These are phyloP conservation scores for Serranus cabrilla DNA, from an alignment of 2,797 vertebrate genomes.

Conservation along the genomic window DNA sequence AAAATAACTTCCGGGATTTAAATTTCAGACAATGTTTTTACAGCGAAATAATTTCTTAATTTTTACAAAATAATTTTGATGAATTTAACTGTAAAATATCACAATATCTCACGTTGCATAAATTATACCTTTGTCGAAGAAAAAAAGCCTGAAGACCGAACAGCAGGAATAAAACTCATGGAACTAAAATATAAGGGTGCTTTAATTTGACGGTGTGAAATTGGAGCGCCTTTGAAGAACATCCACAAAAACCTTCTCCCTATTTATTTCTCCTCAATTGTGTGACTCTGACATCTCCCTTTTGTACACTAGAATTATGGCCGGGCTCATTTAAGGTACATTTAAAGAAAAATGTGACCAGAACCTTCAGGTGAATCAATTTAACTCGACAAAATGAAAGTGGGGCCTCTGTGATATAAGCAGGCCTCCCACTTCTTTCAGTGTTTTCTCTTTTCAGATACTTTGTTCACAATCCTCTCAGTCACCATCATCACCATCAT, in stretches of 20 bases:
- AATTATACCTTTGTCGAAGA: conserved; percentile 38
- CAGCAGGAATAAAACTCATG: conserved; percentile 53
- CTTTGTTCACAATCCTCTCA: conserved; percentile 17
- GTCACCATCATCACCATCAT: conserved; percentile 11
- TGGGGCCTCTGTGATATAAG: conserved; percentile 50
- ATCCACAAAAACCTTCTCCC: conserved; percentile 60
- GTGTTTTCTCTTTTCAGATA: conserved; percentile 28
- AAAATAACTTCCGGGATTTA: not conserved
- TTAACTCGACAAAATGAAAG: conserved; percentile 56
- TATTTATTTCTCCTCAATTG: conserved; percentile 72
- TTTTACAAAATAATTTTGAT: conserved; percentile 16
- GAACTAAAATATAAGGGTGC: conserved; percentile 59
- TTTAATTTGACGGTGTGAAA: conserved; percentile 80
- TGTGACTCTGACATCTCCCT: conserved; percentile 61
- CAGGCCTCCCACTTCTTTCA: conserved; percentile 41
- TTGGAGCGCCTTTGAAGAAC: conserved; percentile 73
- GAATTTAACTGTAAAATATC: conserved; percentile 35
- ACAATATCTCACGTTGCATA: conserved; percentile 23
- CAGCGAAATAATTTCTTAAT: conserved; percentile 5
- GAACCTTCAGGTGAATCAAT: conserved; percentile 67
- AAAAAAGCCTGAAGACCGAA: conserved; percentile 53
- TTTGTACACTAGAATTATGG: conserved; percentile 60
- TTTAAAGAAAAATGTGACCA: conserved; percentile 69
- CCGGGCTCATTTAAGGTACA: conserved; percentile 59
- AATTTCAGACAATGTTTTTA: conserved; percentile 5